Base-by-base conservation (phyloP, 2,888 invertebrate species). In the Oegoconia quadripuncta region DNA sequence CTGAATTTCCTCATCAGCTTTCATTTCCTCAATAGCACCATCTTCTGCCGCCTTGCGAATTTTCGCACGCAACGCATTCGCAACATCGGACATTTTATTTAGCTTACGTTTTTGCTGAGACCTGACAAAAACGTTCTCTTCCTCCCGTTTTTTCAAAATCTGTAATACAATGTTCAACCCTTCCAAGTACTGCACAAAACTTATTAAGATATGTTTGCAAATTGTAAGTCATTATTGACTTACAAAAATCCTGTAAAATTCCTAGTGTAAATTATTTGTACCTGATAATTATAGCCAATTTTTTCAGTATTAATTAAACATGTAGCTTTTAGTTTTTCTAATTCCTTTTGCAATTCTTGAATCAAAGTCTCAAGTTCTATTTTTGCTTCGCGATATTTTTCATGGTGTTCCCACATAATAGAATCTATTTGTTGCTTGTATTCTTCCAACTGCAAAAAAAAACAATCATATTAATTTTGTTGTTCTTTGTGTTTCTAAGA, bases 271-370 rank as follows among this genome's bases (percentile, higher is more conserved):
- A 27, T 22, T 22, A n/a, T n/a, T n/a, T 59, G 43, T 45, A 83
- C 88, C 64, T 95, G 94, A 67, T 95, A 96, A 67, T 96, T 97
- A 65, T 97, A 97, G 56, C 96, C 95, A 36, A 97, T 89, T 73
- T 97, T 97, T 69, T 97, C 97, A 8, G 93, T 92, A 66, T 97
- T 97, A 53, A 97, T 90, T 35, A 95, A 86, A 44, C 95, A 95
- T 4, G 93, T 89, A 4, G 94, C 92, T 70, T 96, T 95, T 15
- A 94, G 89, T 52, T 91, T 90, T 56, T 95, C 92, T 46, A 97
- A 82, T 72, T 97, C 95, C 48, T 92, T 91, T 62, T 96, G 92
- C 38, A 97, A 81, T 26, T 91, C 90, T 69, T 95, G 93, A 41
- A 91, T 91, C 47, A 94, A 90, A 7, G 89, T 87, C 60, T 93